Evolutionary conservation across 2,888 invertebrate species (phyloP), one percentile per base, ranked within the genome.

Genomic region (Zaprionus bogoriensis): DNA sequence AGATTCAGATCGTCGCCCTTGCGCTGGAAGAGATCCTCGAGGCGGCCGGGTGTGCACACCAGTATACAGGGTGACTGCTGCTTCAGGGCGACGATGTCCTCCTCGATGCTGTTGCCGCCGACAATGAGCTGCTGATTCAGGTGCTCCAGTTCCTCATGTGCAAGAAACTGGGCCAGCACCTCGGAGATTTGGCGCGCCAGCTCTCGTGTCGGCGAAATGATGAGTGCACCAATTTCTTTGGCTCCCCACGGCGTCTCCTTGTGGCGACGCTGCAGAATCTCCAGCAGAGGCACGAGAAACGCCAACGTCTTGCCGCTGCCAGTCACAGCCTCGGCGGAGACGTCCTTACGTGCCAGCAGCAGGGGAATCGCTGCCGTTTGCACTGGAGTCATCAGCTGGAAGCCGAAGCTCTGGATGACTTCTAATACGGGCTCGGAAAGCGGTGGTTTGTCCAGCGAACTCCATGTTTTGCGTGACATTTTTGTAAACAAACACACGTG

Each of bases 271-370:
- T 93, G 91, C 46, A 99, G 91, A 81, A 98, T 94, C 92, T 99
- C 97, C 47, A 99, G 86, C 84, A 98, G 90, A 0, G 99, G 99
- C 39, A 99, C 94, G 9, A 99, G 92, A 91, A 99, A 99, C 0
- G 99, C 98, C 32, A 99, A 91, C 0, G 99, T 99, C 92, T 99
- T 99, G 0, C 99, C 99, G 70, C 99, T 99, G 3, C 99, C 99
- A 1, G 99, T 99, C 0, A 99, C 97, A 3, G 99, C 99, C 91
- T 99, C 99, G 0, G 97, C 99, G 0, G 97, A 98, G 10, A 99
- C 98, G 93, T 99, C 99, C 91, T 98, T 99, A 80, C 96, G 96
- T 6, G 94, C 94, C 51, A 99, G 90, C 50, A 99, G 92, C 52
- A 98, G 92, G 0, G 98, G 98, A 84, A 98, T 98, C 53, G 96